phyloP scores from a whole-genome alignment of 2,113 vertebrate genomes.

The Chionis minor region DNA sequence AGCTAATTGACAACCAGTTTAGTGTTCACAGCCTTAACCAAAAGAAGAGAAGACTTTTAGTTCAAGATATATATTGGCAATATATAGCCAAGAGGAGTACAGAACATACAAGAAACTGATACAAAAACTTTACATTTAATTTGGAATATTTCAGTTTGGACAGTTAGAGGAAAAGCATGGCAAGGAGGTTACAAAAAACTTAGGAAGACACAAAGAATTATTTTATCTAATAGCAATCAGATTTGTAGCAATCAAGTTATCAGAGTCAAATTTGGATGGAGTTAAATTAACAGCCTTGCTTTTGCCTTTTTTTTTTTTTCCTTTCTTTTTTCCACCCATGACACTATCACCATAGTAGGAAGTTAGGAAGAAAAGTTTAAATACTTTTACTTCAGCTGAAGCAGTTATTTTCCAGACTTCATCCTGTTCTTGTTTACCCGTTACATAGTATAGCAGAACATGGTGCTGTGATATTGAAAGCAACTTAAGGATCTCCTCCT shows the following conservation, averaged over 20 bases:
- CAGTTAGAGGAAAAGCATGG: neutral
- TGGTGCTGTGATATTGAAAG: neutral
- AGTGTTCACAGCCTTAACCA: neutral
- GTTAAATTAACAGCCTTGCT: neutral
- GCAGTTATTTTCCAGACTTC: neutral
- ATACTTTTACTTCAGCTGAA: neutral
- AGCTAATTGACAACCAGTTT: neutral
- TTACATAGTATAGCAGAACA: neutral
- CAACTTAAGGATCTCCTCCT: neutral
- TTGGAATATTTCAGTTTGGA: neutral
- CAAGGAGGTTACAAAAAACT: neutral
- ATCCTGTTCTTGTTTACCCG: neutral
- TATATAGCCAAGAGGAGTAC: neutral
- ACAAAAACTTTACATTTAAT: neutral
- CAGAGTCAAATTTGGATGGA: neutral
- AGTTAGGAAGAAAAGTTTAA: neutral
- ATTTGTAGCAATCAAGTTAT: fast-evolving
- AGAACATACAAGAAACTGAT: neutral
- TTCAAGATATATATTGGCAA: neutral
- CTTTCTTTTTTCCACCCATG: neutral
- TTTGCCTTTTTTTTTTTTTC: neutral
- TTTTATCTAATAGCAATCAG: neutral
- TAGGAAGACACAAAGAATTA: neutral
- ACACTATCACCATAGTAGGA: neutral
- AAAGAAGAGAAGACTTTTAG: neutral